A percentile compares a stretch with the other conserved stretches of the same genome.
Evolutionary conservation across 2,888 invertebrate genomes (phyloP).

Genomic region (Chelonus formosanus): DNA sequence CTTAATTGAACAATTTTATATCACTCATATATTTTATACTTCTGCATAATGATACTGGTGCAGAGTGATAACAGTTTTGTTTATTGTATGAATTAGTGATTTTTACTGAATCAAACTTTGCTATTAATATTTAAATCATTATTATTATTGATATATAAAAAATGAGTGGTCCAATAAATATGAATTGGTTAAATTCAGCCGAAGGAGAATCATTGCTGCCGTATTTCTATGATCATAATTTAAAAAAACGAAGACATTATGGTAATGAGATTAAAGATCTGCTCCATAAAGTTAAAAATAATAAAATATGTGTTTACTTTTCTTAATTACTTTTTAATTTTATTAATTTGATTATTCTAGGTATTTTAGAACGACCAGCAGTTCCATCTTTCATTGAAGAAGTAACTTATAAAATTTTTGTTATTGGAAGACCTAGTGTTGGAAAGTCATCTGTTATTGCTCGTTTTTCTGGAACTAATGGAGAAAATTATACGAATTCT

Average conservation of each 20-base stretch:
- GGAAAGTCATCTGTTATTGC: constrained; percentile 69
- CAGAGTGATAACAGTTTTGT: too few relatives aligned
- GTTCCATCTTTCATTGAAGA: constrained; percentile 67
- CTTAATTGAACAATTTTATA: too few relatives aligned
- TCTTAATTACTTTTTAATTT: neutral
- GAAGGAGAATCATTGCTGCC: constrained; percentile 55
- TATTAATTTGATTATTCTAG: constrained; percentile 46
- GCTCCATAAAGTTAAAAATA: too few relatives aligned
- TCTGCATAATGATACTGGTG: too few relatives aligned
- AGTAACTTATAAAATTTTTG: constrained; percentile 69
- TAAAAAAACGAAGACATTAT: constrained; percentile 53
- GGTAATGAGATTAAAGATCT: constrained; percentile 39
- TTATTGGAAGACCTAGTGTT: constrained; percentile 68
- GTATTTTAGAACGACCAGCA: constrained; percentile 68
- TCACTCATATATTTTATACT: too few relatives aligned
- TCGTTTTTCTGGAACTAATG: constrained; percentile 65
- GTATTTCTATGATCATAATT: constrained; percentile 52
- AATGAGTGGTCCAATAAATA: constrained; percentile 50
- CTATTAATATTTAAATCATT: too few relatives aligned
- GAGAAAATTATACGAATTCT: constrained; percentile 55
- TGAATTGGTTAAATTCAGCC: constrained; percentile 53
- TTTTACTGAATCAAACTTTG: too few relatives aligned
- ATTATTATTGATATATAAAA: neutral
- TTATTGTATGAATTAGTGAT: too few relatives aligned
- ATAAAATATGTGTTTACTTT: neutral